Conservation (phyloP, 2,113 vertebrate genomes). For the Nibea albiflora region DNA sequence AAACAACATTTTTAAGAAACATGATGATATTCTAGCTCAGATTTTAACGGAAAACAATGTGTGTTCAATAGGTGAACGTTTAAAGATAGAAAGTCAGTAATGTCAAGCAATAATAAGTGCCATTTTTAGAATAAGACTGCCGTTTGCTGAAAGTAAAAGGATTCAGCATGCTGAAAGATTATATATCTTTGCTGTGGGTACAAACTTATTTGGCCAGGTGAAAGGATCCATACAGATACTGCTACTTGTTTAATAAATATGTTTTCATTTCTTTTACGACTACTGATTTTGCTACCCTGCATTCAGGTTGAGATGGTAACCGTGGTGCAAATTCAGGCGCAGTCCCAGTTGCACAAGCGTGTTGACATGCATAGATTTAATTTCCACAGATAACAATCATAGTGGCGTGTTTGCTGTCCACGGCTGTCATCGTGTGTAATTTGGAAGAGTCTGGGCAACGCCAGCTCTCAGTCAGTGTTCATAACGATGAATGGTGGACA, state of each 20-base stretch:
- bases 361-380: conserved; percentile 9
- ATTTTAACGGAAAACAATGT: neutral
- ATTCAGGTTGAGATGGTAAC: neutral
- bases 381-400: conserved; percentile 10
- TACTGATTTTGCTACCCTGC: neutral
- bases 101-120: neutral
- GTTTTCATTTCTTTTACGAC: neutral
- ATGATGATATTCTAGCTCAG: neutral
- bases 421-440: conserved; percentile 26
- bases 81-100: neutral
- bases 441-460: conserved; percentile 24
- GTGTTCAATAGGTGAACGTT: neutral
- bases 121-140: conserved; percentile 4
- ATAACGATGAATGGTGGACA: conserved; percentile 33
- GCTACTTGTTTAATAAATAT: neutral
- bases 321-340: neutral
- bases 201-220: neutral
- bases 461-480: conserved; percentile 27
- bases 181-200: neutral
- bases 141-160: neutral
- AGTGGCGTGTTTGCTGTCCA: conserved; percentile 20
- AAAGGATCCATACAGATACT: neutral
- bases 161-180: neutral
- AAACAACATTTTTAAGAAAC: neutral
- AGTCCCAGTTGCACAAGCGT: neutral